A percentile compares a stretch with the other conserved stretches of the same genome.
phyloP scores from a whole-genome alignment of 2,797 vertebrate species.

The Rallus crepitans region DNA sequence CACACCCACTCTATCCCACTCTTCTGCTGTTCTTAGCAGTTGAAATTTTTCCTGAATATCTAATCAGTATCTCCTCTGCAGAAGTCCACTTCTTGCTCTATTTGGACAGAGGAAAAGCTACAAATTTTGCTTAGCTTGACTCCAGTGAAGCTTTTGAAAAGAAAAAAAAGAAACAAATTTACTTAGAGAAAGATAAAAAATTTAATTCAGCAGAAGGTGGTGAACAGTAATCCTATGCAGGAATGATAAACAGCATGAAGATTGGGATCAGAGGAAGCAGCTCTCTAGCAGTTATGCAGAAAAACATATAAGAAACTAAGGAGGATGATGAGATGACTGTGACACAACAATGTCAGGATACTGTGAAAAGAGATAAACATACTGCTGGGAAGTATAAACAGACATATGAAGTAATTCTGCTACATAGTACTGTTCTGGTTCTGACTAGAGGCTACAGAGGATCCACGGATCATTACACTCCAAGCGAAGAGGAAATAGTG shows the following conservation, averaged over 20 bases:
- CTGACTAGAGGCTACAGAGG: too few species aligned
- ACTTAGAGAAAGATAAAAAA: neutral
- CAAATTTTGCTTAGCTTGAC: neutral
- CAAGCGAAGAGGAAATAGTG: too few species aligned
- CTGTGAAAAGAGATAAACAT: slow-evolving; percentile 6
- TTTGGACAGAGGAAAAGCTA: neutral
- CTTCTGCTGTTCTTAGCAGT: slow-evolving; percentile 61
- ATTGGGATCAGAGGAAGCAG: neutral
- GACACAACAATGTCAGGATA: neutral
- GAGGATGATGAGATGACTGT: neutral
- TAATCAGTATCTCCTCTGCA: slow-evolving; percentile 36
- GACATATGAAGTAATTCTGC: neutral
- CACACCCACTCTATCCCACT: slow-evolving; percentile 68
- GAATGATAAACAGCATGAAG: neutral
- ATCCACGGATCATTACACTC: too few species aligned
- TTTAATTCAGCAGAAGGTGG: neutral
- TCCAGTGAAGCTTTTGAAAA: neutral
- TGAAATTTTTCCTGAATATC: slow-evolving; percentile 34
- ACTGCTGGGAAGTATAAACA: neutral
- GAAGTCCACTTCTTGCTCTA: slow-evolving; percentile 1
- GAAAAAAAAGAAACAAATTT: neutral
- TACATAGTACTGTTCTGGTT: neutral
- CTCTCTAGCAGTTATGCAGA: neutral
- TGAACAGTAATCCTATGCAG: neutral
- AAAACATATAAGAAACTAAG: neutral